Percentiles rank a stretch among this genome's conserved stretches.
Conservation (phyloP, 2,113 vertebrate genomes). For the Colaptes auratus region DNA sequence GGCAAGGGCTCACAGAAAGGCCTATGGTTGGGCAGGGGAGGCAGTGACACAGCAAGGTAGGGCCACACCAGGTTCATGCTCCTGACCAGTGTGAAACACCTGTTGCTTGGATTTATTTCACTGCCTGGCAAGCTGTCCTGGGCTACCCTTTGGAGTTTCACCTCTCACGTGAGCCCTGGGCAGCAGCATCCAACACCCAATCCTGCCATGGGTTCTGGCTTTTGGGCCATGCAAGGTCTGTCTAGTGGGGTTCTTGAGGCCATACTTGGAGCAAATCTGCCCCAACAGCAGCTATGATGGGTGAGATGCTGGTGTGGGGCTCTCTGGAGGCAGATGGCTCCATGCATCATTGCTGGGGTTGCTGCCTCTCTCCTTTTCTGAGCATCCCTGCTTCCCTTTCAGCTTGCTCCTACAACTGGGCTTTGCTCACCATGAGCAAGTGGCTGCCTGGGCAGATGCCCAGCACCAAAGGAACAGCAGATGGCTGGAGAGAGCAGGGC, state of each 20-base stretch:
- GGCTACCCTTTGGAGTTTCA: neutral
- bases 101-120: neutral
- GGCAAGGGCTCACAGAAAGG: neutral
- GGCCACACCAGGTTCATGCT: neutral
- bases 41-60: neutral
- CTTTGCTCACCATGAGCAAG: neutral
- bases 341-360: accelerated
- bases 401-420: neutral
- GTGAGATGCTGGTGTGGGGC: neutral
- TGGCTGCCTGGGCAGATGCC: accelerated
- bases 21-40: neutral
- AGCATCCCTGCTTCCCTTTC: neutral
- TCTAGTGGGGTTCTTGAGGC: neutral
- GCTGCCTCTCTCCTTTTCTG: neutral
- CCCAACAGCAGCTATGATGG: accelerated
- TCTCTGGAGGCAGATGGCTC: neutral
- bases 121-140: neutral
- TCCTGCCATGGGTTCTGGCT: neutral
- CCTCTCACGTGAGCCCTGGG: neutral
- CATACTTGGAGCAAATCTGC: neutral
- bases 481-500: neutral
- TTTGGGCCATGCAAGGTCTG: neutral
- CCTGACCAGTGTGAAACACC: accelerated
- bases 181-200: neutral
- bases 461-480: neutral